These are phyloP conservation scores for Elephas maximus DNA, from an alignment of 2,113 vertebrate genomes.

Conservation along the genomic window DNA sequence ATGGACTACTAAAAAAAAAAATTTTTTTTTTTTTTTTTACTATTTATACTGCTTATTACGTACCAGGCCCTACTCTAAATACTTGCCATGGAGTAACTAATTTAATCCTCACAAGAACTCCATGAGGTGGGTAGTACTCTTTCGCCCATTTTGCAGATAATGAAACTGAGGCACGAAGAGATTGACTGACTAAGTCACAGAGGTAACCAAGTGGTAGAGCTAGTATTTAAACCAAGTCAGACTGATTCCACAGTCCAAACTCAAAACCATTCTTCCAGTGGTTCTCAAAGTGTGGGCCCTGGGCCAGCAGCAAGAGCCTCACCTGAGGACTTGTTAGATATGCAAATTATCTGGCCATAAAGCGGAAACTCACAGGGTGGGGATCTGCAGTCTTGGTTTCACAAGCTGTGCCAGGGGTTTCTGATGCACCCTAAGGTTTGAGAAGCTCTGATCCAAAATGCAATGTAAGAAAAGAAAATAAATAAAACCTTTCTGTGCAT, in stretches of 20 bases:
- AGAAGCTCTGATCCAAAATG: background rate
- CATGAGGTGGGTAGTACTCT: background rate
- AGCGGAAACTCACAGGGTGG: too few relatives aligned
- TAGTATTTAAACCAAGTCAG: background rate
- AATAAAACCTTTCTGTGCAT: background rate
- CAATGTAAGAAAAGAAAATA: background rate
- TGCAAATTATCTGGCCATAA: fast-evolving
- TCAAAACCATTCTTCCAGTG: fast-evolving
- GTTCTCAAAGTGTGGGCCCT: background rate
- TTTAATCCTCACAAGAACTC: background rate
- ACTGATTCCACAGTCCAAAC: background rate
- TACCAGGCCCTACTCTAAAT: background rate
- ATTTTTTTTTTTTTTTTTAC: too few relatives aligned
- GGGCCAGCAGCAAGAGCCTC: fast-evolving
- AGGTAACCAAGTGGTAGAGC: background rate
- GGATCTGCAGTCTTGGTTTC: background rate
- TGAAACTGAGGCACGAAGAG: background rate
- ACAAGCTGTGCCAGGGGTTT: background rate
- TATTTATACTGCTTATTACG: background rate
- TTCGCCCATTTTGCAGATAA: background rate
- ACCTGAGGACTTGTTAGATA: fast-evolving
- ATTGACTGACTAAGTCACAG: background rate
- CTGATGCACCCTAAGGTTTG: background rate
- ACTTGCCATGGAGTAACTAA: background rate
- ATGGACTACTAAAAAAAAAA: background rate